These are phyloP conservation scores for Seira ritae DNA, from an alignment of 2,888 invertebrate genomes.

Conservation along the genomic window DNA sequence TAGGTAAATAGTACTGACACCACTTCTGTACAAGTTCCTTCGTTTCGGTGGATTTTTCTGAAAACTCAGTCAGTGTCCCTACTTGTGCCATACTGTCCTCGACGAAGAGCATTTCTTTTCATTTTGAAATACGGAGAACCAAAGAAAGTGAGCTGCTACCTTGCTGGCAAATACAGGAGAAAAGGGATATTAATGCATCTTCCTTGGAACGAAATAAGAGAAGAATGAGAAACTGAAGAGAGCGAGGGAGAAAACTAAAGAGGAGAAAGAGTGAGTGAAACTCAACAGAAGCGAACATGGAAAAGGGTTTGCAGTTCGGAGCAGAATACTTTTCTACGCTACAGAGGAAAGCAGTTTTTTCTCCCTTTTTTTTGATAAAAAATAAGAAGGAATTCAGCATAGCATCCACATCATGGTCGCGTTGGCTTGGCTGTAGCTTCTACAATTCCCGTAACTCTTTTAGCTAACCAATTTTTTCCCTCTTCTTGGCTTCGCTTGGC, in stretches of 20 bases:
- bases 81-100: too few relatives aligned
- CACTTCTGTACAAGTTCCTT: too few relatives aligned
- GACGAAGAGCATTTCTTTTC: too few relatives aligned
- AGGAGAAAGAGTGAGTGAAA: not conserved
- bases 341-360: not conserved
- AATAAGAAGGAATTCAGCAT: not conserved
- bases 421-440: not conserved
- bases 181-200: constrained; percentile 53
- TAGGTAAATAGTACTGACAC: too few relatives aligned
- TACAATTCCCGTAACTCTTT: not conserved
- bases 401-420: not conserved
- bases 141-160: too few relatives aligned
- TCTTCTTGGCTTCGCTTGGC: not conserved
- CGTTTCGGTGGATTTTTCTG: too few relatives aligned
- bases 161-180: not conserved
- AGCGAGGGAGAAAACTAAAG: too few relatives aligned
- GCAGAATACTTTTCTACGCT: not conserved
- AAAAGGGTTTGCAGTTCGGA: not conserved
- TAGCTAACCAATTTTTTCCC: not conserved
- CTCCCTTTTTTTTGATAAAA: not conserved
- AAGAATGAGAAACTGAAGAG: constrained; percentile 18
- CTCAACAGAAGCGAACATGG: not conserved
- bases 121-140: too few relatives aligned
- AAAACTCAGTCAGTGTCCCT: too few relatives aligned
- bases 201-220: constrained; percentile 20